These are phyloP conservation scores for Zonotrichia albicollis DNA, from an alignment of 2,797 vertebrate species.

Conservation along the genomic window DNA sequence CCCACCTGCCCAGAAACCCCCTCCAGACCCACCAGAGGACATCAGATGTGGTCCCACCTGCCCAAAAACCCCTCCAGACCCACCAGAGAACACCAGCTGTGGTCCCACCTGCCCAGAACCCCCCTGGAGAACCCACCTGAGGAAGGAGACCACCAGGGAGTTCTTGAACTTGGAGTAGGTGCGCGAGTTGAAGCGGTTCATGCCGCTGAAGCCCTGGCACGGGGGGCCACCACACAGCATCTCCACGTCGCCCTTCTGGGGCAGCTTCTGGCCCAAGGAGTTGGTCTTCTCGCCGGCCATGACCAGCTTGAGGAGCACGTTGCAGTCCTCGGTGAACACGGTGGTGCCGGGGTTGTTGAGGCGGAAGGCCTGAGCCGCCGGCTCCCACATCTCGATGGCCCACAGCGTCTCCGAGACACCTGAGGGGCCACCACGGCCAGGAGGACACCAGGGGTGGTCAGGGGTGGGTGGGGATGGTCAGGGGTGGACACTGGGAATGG, in stretches of 20 bases:
- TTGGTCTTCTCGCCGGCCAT: conserved; percentile 94
- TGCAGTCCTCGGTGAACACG: conserved; percentile 97
- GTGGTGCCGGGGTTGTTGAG: conserved; percentile 92
- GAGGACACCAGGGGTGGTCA: background rate
- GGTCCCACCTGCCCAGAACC: no score
- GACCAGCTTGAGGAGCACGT: conserved; percentile 92
- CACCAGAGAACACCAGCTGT: no score
- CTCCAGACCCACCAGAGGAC: no score
- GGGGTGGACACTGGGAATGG: no score
- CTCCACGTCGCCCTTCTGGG: conserved; percentile 95
- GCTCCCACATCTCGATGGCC: conserved; percentile 99
- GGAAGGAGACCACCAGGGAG: conserved; percentile 94
- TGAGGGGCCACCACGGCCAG: background rate
- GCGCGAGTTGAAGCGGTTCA: conserved; percentile 98
- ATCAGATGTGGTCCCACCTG: no score
- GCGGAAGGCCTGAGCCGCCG: conserved; percentile 94
- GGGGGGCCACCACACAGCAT: conserved; percentile 96
- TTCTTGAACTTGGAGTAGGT: conserved; percentile 99
- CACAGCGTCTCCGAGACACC: conserved; percentile 81
- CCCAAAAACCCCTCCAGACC: no score
- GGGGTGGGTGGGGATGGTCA: no score
- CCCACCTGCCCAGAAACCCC: no score
- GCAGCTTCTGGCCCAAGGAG: conserved; percentile 89
- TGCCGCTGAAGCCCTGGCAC: conserved; percentile 97
- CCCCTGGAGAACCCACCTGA: conserved; percentile 75